A percentile compares a stretch with the other conserved stretches of the same genome.
Evolutionary conservation across 2,113 vertebrate species (phyloP).

Genomic region (Bos indicus): DNA sequence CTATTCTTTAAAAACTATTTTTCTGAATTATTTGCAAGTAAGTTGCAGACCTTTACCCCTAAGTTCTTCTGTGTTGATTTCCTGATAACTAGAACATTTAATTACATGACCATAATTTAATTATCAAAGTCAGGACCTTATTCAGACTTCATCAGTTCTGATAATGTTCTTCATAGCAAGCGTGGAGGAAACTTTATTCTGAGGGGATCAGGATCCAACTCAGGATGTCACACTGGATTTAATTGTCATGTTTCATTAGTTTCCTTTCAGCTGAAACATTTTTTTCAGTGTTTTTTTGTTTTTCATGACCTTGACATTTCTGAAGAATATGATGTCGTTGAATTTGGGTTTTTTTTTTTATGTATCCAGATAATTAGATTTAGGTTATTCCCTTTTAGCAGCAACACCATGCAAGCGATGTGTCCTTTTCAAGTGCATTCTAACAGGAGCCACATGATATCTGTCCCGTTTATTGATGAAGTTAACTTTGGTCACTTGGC

Average conservation of each 20-base stretch:
- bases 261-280: neutral
- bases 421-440: neutral
- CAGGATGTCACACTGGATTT: neutral
- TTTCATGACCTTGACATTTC: slow-evolving; percentile 26
- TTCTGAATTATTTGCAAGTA: neutral
- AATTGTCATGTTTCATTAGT: neutral
- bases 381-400: neutral
- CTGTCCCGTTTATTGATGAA: neutral
- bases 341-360: neutral
- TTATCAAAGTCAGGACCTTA: neutral
- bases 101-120: neutral
- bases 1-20: neutral
- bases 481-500: neutral
- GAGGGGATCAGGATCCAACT: neutral
- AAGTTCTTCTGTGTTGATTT: neutral
- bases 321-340: neutral
- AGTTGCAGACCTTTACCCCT: neutral
- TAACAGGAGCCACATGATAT: neutral
- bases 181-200: neutral
- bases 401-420: neutral
- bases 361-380: neutral
- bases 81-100: neutral
- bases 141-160: neutral
- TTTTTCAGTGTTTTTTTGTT: neutral
- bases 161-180: neutral